Evolutionary conservation across 2,888 invertebrate genomes (phyloP), one percentile per base, ranked within the genome.

Genomic region (Geotrupes spiniger): DNA sequence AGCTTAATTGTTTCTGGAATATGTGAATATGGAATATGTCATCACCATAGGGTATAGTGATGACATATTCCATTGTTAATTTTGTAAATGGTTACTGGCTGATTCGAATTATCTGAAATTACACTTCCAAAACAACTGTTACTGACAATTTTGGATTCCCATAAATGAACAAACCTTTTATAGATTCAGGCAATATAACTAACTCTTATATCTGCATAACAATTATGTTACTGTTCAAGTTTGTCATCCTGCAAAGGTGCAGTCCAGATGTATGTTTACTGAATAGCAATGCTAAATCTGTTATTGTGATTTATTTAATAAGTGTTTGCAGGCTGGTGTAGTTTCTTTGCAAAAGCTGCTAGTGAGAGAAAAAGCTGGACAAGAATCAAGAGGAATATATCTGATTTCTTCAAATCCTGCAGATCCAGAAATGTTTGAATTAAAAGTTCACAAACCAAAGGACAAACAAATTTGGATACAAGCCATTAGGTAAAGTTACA

Each of bases 391-490:
- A 2, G 92, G 93, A 0, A 85, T 97, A 63, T 96, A 95, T 75
- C 81, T 97, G 45, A 94, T 97, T 62, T 92, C 91, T 57, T 92
- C 92, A 59, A 92, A 92, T 65, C 91, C 92, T 3, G 81, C 85
- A 2, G 90, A 89, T 66, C 95, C 95, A 0, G 96, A 96, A 77
- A 96, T 97, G 95, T 96, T 95, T 69, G 96, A 96, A 69, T 76
- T 97, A 42, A 85, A 94, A 66, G 84, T 86, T 16, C 89, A 91
- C 64, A 83, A 89, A 55, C 92, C 92, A 21, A 91, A 92, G 71
- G 93, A 95, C 63, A 89, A 92, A 66, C 87, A 88, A 64, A 76
- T 82, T 8, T 96, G 96, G 96, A 92, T 95, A 68, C 85, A 87
- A 64, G 84, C 88, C 28, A 87, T 96, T 61, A 81, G 92, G 79